A percentile compares a stretch with the other conserved stretches of the same genome.
Conservation (phyloP, 2,797 vertebrate genomes). For the Cottoperca gobio region DNA sequence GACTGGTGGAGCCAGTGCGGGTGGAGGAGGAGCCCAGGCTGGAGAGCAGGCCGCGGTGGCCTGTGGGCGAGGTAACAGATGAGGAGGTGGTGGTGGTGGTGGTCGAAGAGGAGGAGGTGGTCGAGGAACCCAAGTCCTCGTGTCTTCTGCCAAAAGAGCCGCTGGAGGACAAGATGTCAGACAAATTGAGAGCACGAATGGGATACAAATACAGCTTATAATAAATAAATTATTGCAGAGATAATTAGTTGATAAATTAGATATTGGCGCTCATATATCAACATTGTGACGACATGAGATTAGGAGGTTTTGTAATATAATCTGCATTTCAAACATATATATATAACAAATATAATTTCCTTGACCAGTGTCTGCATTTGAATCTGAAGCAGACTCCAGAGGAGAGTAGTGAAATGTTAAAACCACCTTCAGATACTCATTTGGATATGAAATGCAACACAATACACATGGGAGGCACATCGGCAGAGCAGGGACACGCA, state of each 20-base stretch:
- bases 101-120: slow-evolving; percentile 83
- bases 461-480: slow-evolving; percentile 4
- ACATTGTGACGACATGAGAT: not conserved
- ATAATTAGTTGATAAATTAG: no score
- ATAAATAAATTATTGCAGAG: no score
- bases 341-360: no score
- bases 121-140: slow-evolving; percentile 92
- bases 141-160: slow-evolving; percentile 95
- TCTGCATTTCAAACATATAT: no score
- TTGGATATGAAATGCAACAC: not conserved
- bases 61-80: slow-evolving; percentile 96
- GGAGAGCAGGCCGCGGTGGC: slow-evolving; percentile 90
- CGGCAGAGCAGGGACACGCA: slow-evolving; percentile 40
- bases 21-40: slow-evolving; percentile 88
- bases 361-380: not conserved
- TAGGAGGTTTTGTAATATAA: no score
- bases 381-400: not conserved
- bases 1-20: slow-evolving; percentile 90
- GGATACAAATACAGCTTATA: not conserved
- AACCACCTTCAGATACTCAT: not conserved
- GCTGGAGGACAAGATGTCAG: slow-evolving; percentile 72
- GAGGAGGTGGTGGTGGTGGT: slow-evolving; percentile 86
- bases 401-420: not conserved
- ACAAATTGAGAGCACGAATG: not conserved
- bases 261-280: no score